Evolutionary conservation across 37 sponge, comb jelly and placozoan species (phyloP), one percentile per base, ranked within the genome.

Genomic region (Chondrilla cf. caribensis): DNA sequence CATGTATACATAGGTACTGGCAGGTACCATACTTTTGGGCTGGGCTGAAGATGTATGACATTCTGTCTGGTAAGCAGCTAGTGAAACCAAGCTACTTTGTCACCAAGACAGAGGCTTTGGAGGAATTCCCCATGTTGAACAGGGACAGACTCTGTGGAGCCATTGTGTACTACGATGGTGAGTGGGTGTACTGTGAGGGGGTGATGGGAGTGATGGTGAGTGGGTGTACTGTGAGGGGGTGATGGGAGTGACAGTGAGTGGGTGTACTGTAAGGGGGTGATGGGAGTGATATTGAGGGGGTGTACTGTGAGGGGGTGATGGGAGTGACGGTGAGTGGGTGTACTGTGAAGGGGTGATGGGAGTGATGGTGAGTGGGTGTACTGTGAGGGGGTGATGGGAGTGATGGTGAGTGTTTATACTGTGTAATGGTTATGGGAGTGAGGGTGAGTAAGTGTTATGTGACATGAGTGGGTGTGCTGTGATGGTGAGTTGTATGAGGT

Each of bases 41-140:
- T 2, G 99, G 99, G 3, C 94, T 96, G 24, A 96, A 97, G 84
- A 84, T 92, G 86, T 99, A 99, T 86, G 99, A 99, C 65, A 29
- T 99, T 58, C 85, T 99, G 22, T 85, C 99, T 18, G 97, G 99
- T 22, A 81, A 79, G 59, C 86, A 94, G 71, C 77, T 87, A 31
- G 79, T 99, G 38, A 92, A 94, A 84, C 44, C 83, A 33, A 94
- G 95, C 78, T 94, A 89, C 80, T 77, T 88, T 59, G 87, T 99
- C 68, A 86, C 93, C 33, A 96, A 96, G 78, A 9, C 58, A 33
- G 91, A 84, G 28, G 97, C 99, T 3, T 78, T 99, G 77, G 97
- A 99, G 66, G 85, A 92, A 92, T 99, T 99, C 71, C 99, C 99
- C 32, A 96, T 96, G 95, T 78, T 99, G 78, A 96, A 93, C 58